A percentile compares a stretch with the other conserved stretches of the same genome.
Conservation (phyloP, 2,888 invertebrate species). For the Hoplodrina blanda region DNA sequence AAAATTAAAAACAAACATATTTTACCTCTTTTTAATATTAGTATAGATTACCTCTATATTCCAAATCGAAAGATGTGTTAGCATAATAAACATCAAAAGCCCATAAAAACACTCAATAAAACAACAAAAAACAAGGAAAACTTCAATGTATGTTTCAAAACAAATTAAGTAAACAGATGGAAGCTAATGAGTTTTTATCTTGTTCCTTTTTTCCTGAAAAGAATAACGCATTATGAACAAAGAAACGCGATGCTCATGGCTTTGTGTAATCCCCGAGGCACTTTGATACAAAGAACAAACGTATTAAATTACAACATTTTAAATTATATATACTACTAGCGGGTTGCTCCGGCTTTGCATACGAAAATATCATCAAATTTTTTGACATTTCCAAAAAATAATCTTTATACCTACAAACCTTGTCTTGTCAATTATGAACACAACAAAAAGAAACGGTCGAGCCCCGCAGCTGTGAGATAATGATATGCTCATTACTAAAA, state of each 20-base stretch:
- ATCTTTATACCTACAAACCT: too few species aligned
- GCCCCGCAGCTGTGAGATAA: too few species aligned
- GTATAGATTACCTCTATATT: too few species aligned
- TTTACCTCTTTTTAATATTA: too few species aligned
- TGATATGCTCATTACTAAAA: too few species aligned
- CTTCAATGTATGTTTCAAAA: not conserved
- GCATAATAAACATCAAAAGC: not conserved
- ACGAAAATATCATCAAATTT: too few species aligned
- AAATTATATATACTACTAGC: too few species aligned
- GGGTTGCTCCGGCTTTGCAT: too few species aligned
- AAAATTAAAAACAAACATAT: too few species aligned
- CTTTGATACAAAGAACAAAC: not conserved
- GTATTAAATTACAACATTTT: not conserved
- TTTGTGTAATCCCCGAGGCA: slow-evolving; percentile 12
- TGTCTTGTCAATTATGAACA: too few species aligned
- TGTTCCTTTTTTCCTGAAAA: not conserved
- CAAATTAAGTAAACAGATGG: slow-evolving; percentile 13
- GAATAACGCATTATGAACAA: not conserved
- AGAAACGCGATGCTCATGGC: not conserved
- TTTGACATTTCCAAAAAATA: too few species aligned
- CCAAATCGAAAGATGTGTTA: not conserved
- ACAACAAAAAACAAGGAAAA: slow-evolving; percentile 1
- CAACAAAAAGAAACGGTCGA: too few species aligned
- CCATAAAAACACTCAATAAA: not conserved
- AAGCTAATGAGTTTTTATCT: slow-evolving; percentile 22